phyloP scores from a whole-genome alignment of 1,140 invertebrate genomes.

The Teleopsis dalmanni region DNA sequence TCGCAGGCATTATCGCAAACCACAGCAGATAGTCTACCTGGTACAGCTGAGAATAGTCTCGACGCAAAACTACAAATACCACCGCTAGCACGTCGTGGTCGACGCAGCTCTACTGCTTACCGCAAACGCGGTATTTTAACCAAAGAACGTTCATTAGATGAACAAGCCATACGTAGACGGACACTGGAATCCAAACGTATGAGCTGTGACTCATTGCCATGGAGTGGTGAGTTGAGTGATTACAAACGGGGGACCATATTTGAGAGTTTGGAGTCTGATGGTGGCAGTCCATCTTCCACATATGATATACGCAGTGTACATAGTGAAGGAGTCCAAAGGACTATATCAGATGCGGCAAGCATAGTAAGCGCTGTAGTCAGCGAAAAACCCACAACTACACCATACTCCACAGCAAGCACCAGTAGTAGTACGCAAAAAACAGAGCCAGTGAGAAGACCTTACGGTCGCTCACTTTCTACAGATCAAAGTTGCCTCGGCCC shows the following conservation, averaged over 20 bases:
- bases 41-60: constrained; percentile 16
- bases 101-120: constrained; percentile 26
- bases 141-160: constrained; percentile 41
- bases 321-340: constrained; percentile 30
- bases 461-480: constrained; percentile 38
- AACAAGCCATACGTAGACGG: constrained; percentile 39
- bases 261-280: constrained; percentile 38
- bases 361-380: constrained; percentile 12
- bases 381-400: constrained; percentile 8
- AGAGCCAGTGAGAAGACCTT: constrained; percentile 15
- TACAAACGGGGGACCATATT: constrained; percentile 38
- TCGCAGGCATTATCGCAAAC: constrained; percentile 5
- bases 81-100: constrained; percentile 30
- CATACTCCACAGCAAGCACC: not conserved
- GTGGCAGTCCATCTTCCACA: constrained; percentile 16
- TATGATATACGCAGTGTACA: constrained; percentile 34
- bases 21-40: constrained; percentile 21
- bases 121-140: constrained; percentile 39
- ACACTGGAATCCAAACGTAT: constrained; percentile 41
- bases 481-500: constrained; percentile 28
- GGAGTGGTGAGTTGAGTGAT: constrained; percentile 36
- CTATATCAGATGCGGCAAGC: constrained; percentile 15
- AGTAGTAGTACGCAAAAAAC: not conserved
- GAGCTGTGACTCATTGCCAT: constrained; percentile 41
- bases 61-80: constrained; percentile 27